Conservation (phyloP, 2,888 invertebrate species). For the Timema cristinae region DNA sequence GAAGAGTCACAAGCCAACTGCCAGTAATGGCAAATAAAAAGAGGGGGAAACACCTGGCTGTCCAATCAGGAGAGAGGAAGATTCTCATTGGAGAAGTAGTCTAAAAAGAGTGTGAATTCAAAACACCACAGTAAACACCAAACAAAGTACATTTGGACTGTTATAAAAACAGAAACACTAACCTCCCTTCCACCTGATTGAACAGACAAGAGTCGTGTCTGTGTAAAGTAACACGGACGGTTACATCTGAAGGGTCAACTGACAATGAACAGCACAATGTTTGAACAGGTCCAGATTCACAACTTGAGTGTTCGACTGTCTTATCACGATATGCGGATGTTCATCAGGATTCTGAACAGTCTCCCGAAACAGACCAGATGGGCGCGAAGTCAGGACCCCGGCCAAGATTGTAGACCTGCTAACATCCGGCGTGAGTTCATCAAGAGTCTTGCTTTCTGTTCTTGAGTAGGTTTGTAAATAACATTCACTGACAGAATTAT, state of each 20-base stretch:
- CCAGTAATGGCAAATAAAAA: no score
- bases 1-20: no score
- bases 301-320: slow-evolving; percentile 81
- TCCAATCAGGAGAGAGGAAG: no score
- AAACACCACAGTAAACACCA: no score
- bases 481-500: slow-evolving; percentile 12
- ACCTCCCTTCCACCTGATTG: no score
- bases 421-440: slow-evolving; percentile 38
- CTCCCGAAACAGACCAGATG: slow-evolving; percentile 74
- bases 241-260: neutral
- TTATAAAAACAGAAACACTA: no score
- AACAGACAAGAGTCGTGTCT: neutral
- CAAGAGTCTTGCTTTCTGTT: neutral
- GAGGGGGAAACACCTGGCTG: no score
- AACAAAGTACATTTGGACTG: no score
- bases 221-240: neutral
- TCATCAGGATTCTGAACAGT: slow-evolving; percentile 81
- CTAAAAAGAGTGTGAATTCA: no score
- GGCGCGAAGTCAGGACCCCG: slow-evolving; percentile 47
- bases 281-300: slow-evolving; percentile 57
- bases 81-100: no score
- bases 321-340: slow-evolving; percentile 91
- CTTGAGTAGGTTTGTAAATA: neutral
- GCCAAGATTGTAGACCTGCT: slow-evolving; percentile 37
- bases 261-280: neutral